Evolutionary conservation across 1,140 invertebrate species (phyloP), one percentile per base, ranked within the genome.

Genomic region (Eupeodes corollae): DNA sequence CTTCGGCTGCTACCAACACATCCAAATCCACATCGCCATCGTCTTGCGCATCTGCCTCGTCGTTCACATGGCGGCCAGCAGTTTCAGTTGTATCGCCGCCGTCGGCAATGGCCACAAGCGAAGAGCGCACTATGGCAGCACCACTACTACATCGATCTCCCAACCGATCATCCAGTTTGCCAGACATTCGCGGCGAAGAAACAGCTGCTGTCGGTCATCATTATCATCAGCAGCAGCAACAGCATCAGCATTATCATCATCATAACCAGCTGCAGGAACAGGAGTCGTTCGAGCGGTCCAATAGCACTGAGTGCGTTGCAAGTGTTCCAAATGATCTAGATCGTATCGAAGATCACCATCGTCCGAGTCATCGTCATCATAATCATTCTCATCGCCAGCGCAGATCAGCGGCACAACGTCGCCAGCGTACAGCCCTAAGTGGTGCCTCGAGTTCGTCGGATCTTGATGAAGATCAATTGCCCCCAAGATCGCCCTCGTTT

Each of bases 41-140:
- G 44, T 65, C 59, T 63, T 72, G 21, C 40, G 46, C 49, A 30
- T 48, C 61, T 56, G 56, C 63, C 53, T 64, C 56, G 61, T 70
- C 59, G 57, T 73, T 60, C 60, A 65, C 58, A 49, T 65, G 63
- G 63, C 58, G 59, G 47, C 56, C 50, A 61, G 62, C 49, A 15
- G 15, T 44, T 31, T 31, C 37, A 39, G 16, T 21, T 26, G 26
- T 39, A 44, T 32, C 43, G 35, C 42, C 11, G 33, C 38, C 37
- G 33, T 19, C 19, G 46, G 37, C 12, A 44, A 66, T 73, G 69
- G 65, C 74, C 53, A 51, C 70, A 14, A n/a, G 13, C 35, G 10
- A 37, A 37, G 3, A 14, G 35, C 13, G 35, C 13, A 16, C 6
- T 37, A 16, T 37, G 35, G 18, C 21, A 5, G 31, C 3, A 34